A percentile compares a stretch with the other conserved stretches of the same genome.
phyloP scores from a whole-genome alignment of 2,113 vertebrate species.

The Aptenodytes patagonicus region DNA sequence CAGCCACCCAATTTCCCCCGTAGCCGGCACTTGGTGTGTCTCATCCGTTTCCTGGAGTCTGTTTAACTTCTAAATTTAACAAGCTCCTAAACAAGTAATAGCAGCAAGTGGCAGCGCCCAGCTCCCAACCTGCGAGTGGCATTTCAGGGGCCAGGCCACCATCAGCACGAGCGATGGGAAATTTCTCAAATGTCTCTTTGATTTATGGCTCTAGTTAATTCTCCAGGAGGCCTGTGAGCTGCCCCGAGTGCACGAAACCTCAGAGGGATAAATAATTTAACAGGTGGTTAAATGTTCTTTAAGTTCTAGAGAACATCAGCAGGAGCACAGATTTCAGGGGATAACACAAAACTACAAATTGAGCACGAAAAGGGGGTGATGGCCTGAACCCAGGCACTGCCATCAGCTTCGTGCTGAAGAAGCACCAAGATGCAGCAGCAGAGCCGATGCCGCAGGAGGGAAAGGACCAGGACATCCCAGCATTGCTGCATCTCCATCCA shows the following conservation, averaged over 20 bases:
- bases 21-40: background rate
- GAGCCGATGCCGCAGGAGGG: background rate
- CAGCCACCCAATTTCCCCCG: background rate
- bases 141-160: constrained; percentile 29
- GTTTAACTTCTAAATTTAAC: constrained; percentile 39
- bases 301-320: constrained; percentile 58
- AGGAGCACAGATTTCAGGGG: background rate
- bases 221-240: constrained; percentile 67
- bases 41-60: background rate
- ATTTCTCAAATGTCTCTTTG: constrained; percentile 73
- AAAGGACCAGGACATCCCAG: background rate
- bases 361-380: background rate
- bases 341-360: background rate
- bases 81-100: constrained; percentile 17
- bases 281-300: constrained; percentile 75
- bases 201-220: constrained; percentile 80
- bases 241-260: constrained; percentile 56
- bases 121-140: background rate
- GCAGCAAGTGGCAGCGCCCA: constrained; percentile 15
- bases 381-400: background rate
- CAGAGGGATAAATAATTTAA: constrained; percentile 77
- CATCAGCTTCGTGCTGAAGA: background rate
- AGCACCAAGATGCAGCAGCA: background rate
- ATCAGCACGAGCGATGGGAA: constrained; percentile 36
- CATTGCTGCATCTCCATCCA: background rate